Conservation (phyloP, 1,140 invertebrate species). For the Pseudomyrmex pallidus region DNA sequence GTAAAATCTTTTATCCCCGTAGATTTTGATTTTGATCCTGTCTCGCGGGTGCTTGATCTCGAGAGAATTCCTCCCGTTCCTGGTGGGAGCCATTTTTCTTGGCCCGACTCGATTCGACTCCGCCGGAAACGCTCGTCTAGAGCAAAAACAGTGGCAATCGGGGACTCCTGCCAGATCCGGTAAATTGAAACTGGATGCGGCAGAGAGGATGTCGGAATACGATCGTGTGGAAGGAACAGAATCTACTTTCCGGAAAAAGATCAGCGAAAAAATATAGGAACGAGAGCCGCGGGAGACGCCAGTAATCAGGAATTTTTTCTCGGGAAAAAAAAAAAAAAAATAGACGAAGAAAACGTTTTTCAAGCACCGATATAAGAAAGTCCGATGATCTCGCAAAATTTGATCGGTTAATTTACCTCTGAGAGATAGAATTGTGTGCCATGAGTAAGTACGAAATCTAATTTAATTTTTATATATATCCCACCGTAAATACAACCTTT, state of each 20-base stretch:
- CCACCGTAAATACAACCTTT: too few relatives aligned
- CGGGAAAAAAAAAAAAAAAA: not conserved
- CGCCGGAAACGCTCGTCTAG: constrained; percentile 60
- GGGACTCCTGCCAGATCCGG: constrained; percentile 61
- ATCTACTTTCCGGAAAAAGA: constrained; percentile 49
- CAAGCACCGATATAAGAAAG: not conserved
- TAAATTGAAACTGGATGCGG: constrained; percentile 73
- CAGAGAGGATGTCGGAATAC: constrained; percentile 39
- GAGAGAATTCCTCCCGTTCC: constrained; percentile 20
- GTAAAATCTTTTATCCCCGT: constrained; percentile 6
- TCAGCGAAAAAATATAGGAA: constrained; percentile 10
- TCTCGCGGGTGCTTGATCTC: constrained; percentile 24
- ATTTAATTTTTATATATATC: too few relatives aligned
- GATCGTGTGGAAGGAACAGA: constrained; percentile 20
- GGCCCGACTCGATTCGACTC: constrained; percentile 66
- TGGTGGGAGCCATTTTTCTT: constrained; percentile 66
- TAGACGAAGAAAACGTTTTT: not conserved
- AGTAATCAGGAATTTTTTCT: constrained; percentile 17
- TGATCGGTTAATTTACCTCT: not conserved
- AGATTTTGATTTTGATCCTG: constrained; percentile 32
- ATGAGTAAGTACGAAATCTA: too few relatives aligned
- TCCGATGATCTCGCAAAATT: not conserved
- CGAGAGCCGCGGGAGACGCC: not conserved
- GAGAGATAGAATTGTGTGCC: not conserved
- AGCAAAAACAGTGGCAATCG: constrained; percentile 64